These are phyloP conservation scores for Alloscopus bannaensis DNA, from an alignment of 2,888 invertebrate genomes.

Conservation along the genomic window DNA sequence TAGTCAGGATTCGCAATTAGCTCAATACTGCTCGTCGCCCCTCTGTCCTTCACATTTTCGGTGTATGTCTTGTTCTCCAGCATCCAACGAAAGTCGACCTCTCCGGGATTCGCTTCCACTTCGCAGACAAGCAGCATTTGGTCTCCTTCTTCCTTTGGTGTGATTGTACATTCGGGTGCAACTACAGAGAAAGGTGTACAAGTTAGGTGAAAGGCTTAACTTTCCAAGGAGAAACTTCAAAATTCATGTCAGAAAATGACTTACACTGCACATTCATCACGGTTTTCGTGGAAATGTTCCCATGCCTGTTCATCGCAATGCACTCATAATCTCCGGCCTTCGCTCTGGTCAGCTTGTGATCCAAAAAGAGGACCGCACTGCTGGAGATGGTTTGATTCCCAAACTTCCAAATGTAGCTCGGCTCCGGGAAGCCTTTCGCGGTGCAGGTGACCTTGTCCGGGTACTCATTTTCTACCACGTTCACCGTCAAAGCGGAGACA, in stretches of 20 bases:
- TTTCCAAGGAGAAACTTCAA: background rate
- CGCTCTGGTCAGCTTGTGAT: conserved; percentile 82
- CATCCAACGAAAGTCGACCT: conserved; percentile 88
- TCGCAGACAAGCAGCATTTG: conserved; percentile 87
- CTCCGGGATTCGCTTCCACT: conserved; percentile 86
- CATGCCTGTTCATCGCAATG: conserved; percentile 82
- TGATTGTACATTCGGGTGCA: conserved; percentile 89
- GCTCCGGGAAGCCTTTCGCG: conserved; percentile 80
- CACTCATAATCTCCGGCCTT: conserved; percentile 88
- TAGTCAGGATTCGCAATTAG: conserved; percentile 81
- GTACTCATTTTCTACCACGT: conserved; percentile 78
- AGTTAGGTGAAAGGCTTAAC: background rate
- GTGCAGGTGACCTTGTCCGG: conserved; percentile 80
- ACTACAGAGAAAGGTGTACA: conserved; percentile 77
- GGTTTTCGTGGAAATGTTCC: conserved; percentile 82
- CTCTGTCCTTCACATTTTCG: conserved; percentile 79
- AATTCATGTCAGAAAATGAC: conserved; percentile 75
- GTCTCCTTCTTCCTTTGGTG: conserved; percentile 83
- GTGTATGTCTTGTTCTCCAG: conserved; percentile 90
- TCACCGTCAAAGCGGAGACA: conserved; percentile 78
- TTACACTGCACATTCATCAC: conserved; percentile 90
- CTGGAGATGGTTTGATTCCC: conserved; percentile 78
- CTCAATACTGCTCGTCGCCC: conserved; percentile 80
- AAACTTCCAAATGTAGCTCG: conserved; percentile 84
- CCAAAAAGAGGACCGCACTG: conserved; percentile 80